Percentiles rank a stretch among this genome's conserved stretches.
These are phyloP conservation scores for Gavia stellata DNA, from an alignment of 2,113 vertebrate genomes.

Conservation along the genomic window DNA sequence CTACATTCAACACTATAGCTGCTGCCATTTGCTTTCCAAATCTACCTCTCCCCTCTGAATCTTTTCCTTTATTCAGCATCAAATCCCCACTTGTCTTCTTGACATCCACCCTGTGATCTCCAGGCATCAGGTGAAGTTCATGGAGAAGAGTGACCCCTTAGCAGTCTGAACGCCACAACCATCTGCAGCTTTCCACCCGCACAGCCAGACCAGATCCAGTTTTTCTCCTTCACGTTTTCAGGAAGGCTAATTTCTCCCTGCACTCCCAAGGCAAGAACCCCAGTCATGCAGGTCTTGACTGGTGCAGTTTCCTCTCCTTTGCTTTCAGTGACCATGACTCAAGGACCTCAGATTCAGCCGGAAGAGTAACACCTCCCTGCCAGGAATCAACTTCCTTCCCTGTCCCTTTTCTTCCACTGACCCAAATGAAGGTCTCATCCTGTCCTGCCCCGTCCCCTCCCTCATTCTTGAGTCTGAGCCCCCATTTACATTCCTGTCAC, in stretches of 20 bases:
- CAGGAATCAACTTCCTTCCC: neutral
- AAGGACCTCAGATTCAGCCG: neutral
- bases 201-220: neutral
- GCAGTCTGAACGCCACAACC: rapidly evolving
- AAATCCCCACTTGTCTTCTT: neutral
- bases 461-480: neutral
- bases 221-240: neutral
- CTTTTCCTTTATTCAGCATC: neutral
- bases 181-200: neutral
- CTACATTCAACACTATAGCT: neutral
- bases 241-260: neutral
- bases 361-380: neutral
- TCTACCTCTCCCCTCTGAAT: neutral
- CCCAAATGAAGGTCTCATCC: neutral
- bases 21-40: neutral
- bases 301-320: neutral
- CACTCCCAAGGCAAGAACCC: neutral
- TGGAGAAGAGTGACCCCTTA: neutral
- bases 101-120: neutral
- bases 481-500: neutral
- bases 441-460: too few relatives aligned
- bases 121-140: neutral
- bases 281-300: rapidly evolving
- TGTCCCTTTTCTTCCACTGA: neutral
- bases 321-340: neutral